Conservation (phyloP, 1,140 invertebrate genomes). For the Caenorhabditis latens region DNA sequence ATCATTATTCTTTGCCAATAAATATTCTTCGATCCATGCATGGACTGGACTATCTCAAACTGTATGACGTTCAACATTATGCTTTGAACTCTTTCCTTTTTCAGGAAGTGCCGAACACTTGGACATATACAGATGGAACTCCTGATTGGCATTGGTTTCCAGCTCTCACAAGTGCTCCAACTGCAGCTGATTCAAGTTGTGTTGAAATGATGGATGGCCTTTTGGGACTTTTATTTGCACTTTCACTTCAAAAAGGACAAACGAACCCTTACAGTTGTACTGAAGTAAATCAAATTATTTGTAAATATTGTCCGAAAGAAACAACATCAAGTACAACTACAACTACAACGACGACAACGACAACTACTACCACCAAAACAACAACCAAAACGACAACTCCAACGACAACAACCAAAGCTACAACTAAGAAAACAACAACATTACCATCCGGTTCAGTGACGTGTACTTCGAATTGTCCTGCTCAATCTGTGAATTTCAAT, state of each 20-base stretch:
- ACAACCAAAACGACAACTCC: neutral
- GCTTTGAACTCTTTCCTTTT: neutral
- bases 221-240: conserved; percentile 1
- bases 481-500: neutral
- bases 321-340: neutral
- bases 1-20: conserved; percentile 9
- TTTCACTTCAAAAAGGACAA: conserved; percentile 13
- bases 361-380: neutral
- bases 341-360: neutral
- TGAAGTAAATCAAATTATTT: conserved; percentile 9
- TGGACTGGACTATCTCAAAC: conserved; percentile 39
- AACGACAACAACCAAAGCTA: neutral
- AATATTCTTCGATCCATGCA: neutral
- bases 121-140: conserved; percentile 38
- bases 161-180: neutral
- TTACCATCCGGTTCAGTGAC: neutral
- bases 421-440: neutral
- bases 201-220: conserved; percentile 40
- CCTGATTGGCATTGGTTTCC: conserved; percentile 43
- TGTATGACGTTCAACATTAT: neutral
- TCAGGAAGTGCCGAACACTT: neutral
- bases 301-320: conserved; percentile 27
- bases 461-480: neutral
- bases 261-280: conserved; percentile 26
- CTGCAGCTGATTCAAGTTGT: conserved; percentile 1